Evolutionary conservation across 2,113 vertebrate genomes (phyloP).

Genomic region (Noctilio leporinus): DNA sequence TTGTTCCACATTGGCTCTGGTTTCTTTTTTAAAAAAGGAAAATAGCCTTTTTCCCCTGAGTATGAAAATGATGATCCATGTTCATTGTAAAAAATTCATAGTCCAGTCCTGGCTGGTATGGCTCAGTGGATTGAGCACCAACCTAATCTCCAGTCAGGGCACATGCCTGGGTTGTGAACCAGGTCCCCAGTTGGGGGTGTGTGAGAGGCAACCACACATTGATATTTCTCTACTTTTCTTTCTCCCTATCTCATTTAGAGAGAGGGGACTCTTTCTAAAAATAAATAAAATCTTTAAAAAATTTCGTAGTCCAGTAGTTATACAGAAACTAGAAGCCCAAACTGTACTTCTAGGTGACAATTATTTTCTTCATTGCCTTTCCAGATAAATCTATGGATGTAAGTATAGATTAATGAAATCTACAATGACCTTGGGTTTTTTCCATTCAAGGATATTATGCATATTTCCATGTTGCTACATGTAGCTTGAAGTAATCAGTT

Average conservation of each 20-base stretch:
- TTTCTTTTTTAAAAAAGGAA: not conserved
- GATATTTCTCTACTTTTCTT: too few relatives aligned
- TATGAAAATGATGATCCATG: not conserved
- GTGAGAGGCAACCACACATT: too few relatives aligned
- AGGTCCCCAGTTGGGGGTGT: too few relatives aligned
- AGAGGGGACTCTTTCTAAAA: too few relatives aligned
- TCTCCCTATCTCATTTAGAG: too few relatives aligned
- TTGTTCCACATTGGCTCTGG: not conserved
- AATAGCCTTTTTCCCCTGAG: not conserved
- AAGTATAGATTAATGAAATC: conserved; percentile 17
- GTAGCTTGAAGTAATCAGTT: not conserved
- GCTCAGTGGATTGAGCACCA: too few relatives aligned
- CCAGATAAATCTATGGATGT: not conserved
- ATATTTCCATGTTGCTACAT: not conserved
- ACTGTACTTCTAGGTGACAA: not conserved
- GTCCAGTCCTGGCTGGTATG: not conserved
- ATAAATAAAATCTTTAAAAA: too few relatives aligned
- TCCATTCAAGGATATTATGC: not conserved
- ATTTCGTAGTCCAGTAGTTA: not conserved
- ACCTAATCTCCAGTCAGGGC: too few relatives aligned
- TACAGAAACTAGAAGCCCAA: not conserved
- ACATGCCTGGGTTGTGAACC: too few relatives aligned
- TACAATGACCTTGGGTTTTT: not conserved
- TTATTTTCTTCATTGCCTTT: not conserved
- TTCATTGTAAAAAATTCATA: not conserved